A percentile compares a stretch with the other conserved stretches of the same genome.
These are phyloP conservation scores for Nothoprocta pentlandii DNA, from an alignment of 2,113 vertebrate genomes.

Conservation along the genomic window DNA sequence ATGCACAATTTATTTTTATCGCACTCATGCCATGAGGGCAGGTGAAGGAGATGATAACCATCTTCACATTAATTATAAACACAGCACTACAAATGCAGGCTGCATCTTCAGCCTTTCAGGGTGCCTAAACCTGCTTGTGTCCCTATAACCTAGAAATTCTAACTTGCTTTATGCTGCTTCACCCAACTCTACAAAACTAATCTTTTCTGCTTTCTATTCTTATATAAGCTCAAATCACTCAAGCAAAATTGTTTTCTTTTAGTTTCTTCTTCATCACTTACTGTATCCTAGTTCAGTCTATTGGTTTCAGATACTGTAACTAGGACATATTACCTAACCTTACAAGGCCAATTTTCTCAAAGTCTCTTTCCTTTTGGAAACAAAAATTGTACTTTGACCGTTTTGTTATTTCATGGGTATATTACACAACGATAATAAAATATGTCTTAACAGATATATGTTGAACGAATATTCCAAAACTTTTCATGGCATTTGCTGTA, in stretches of 20 bases:
- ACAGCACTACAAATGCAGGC: background rate
- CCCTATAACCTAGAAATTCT: background rate
- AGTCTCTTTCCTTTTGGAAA: background rate
- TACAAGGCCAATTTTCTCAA: background rate
- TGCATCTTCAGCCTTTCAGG: background rate
- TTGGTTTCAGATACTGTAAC: background rate
- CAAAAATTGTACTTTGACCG: background rate
- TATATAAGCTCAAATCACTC: background rate
- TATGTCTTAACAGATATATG: background rate
- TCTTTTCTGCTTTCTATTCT: constrained; percentile 29
- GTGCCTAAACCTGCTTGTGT: background rate
- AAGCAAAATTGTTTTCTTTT: constrained; percentile 33
- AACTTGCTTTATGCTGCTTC: background rate
- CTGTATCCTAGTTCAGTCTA: background rate
- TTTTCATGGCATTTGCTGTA: background rate
- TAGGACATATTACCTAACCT: background rate
- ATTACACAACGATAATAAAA: background rate
- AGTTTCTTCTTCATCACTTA: constrained; percentile 5
- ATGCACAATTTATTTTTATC: constrained; percentile 51
- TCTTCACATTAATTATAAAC: constrained; percentile 43
- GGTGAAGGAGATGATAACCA: constrained; percentile 20
- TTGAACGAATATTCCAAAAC: background rate
- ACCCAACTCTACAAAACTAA: background rate
- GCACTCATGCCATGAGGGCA: background rate
- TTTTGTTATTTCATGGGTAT: background rate